Evolutionary conservation across 2,113 vertebrate genomes (phyloP).

Genomic region (Centrocercus urophasianus): DNA sequence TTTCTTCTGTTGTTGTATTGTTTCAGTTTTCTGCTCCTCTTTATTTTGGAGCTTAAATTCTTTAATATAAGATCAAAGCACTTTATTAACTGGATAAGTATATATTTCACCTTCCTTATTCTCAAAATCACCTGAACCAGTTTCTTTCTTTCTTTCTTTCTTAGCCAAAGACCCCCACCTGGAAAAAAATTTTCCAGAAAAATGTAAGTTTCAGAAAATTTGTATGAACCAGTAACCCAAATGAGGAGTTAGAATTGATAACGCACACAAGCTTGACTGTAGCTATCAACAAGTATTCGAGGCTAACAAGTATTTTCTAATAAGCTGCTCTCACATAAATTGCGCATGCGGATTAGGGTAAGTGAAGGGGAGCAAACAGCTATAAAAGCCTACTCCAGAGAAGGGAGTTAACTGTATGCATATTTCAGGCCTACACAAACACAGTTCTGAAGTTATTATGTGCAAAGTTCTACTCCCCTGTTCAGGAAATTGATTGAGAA

Average conservation of each 20-base stretch:
- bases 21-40: conserved; percentile 66
- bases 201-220: conserved; percentile 74
- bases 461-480: background rate
- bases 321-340: conserved; percentile 7
- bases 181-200: conserved; percentile 76
- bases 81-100: conserved; percentile 72
- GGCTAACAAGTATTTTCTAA: conserved; percentile 18
- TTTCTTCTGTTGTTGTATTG: conserved; percentile 68
- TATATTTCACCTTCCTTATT: conserved; percentile 73
- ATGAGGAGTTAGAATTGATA: conserved; percentile 39
- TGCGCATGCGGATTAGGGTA: background rate
- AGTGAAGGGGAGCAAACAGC: background rate
- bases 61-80: conserved; percentile 71
- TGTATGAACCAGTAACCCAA: conserved; percentile 68
- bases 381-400: background rate
- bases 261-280: conserved; percentile 23
- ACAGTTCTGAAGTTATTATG: background rate
- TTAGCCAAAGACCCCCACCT: conserved; percentile 74
- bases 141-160: conserved; percentile 75
- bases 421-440: background rate
- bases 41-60: conserved; percentile 66
- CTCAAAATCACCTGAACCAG: conserved; percentile 72
- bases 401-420: background rate
- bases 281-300: conserved; percentile 31
- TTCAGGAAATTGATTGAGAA: background rate